phyloP scores from a whole-genome alignment of 2,113 vertebrate genomes.

The Mobula birostris region DNA sequence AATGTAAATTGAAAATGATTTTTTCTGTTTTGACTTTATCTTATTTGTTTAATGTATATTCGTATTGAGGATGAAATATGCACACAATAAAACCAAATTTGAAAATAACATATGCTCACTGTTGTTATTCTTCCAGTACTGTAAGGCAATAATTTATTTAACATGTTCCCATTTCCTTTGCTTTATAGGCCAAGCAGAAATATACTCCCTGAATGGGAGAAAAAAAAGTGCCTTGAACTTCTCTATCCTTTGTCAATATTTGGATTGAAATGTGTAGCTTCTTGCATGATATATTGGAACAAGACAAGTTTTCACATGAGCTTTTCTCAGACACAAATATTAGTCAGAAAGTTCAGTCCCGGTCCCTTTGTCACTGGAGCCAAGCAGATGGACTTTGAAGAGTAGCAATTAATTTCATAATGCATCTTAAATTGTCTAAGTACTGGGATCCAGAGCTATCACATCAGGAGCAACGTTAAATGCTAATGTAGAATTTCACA shows the following conservation, averaged over 20 bases:
- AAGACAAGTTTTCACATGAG: neutral
- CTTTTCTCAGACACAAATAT: neutral
- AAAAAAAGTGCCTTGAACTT: neutral
- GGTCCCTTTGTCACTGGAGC: no score
- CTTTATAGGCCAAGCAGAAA: neutral
- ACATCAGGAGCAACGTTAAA: neutral
- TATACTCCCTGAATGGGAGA: neutral
- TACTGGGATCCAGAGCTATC: neutral
- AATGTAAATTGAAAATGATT: neutral
- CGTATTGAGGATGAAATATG: neutral
- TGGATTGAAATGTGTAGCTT: neutral
- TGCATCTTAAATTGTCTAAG: neutral
- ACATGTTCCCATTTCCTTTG: neutral
- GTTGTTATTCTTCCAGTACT: neutral
- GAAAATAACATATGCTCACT: neutral
- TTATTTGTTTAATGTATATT: neutral
- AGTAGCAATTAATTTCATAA: neutral
- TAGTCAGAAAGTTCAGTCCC: neutral
- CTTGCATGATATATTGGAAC: neutral
- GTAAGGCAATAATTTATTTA: no score
- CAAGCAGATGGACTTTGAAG: neutral
- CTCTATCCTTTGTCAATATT: no score
- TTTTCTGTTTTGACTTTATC: neutral
- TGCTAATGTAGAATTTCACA: neutral
- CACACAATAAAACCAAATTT: neutral